Percentiles rank a stretch among this genome's conserved stretches.
These are phyloP conservation scores for Dasyprocta punctata DNA, from an alignment of 2,113 vertebrate species.

Conservation along the genomic window DNA sequence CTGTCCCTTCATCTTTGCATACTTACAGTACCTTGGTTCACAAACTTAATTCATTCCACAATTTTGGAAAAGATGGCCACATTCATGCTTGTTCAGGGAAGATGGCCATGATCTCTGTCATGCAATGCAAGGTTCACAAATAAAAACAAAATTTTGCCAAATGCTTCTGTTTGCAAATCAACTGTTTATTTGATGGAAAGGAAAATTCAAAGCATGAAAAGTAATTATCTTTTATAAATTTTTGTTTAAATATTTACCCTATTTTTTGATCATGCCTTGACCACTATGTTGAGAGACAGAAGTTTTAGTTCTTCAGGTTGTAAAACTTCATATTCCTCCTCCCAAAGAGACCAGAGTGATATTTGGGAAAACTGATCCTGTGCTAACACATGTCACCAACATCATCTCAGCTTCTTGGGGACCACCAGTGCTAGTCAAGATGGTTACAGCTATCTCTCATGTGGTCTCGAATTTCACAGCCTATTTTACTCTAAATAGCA, in stretches of 20 bases:
- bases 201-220: neutral
- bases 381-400: neutral
- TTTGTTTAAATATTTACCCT: neutral
- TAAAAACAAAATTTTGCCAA: neutral
- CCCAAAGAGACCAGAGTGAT: neutral
- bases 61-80: neutral
- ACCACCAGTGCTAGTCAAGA: neutral
- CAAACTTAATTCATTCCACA: neutral
- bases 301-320: neutral
- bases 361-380: neutral
- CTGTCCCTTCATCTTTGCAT: neutral
- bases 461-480: neutral
- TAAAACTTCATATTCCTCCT: neutral
- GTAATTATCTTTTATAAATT: neutral
- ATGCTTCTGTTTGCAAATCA: neutral
- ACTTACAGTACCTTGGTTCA: neutral
- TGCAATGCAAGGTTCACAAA: neutral
- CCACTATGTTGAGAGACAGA: neutral
- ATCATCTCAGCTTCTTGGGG: neutral
- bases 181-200: neutral
- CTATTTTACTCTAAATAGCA: neutral
- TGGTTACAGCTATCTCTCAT: rapidly evolving
- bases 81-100: neutral
- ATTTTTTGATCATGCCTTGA: neutral
- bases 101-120: neutral